These are phyloP conservation scores for Takifugu flavidus DNA, from an alignment of 2,113 vertebrate species.

Conservation along the genomic window DNA sequence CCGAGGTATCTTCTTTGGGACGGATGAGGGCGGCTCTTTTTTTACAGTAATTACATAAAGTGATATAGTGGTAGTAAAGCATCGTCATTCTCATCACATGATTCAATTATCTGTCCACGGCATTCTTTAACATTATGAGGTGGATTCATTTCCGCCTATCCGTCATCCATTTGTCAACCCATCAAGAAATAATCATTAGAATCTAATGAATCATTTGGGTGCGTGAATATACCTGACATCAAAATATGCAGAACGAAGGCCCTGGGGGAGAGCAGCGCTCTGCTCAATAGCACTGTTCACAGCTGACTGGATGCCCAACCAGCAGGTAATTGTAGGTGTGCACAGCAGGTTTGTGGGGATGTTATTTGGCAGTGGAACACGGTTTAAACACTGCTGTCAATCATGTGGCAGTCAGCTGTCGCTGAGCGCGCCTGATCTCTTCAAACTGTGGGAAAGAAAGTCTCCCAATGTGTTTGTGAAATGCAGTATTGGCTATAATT, in stretches of 20 bases:
- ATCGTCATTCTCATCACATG: slow-evolving; percentile 24
- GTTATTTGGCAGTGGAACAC: slow-evolving; percentile 55
- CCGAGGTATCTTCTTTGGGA: too few species aligned
- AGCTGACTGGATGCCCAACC: slow-evolving; percentile 50
- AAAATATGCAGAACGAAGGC: slow-evolving; percentile 65
- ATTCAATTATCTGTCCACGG: slow-evolving; percentile 18
- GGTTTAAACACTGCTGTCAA: slow-evolving; percentile 65
- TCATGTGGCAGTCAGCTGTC: slow-evolving; percentile 39
- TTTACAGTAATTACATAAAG: background rate
- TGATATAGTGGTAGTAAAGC: too few species aligned
- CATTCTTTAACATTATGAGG: slow-evolving; percentile 66
- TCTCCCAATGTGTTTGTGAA: background rate
- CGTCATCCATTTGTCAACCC: slow-evolving; percentile 61
- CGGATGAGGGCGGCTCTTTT: background rate
- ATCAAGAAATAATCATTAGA: slow-evolving; percentile 74
- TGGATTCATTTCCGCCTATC: slow-evolving; percentile 55
- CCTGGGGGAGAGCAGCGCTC: slow-evolving; percentile 30
- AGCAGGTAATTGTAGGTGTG: slow-evolving; percentile 65
- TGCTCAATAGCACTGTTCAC: slow-evolving; percentile 45
- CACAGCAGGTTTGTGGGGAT: slow-evolving; percentile 47
- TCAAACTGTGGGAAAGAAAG: slow-evolving; percentile 44
- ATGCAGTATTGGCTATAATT: slow-evolving; percentile 3
- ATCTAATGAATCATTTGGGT: slow-evolving; percentile 65
- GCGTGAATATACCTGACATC: slow-evolving; percentile 62
- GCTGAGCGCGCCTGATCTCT: slow-evolving; percentile 36